Evolutionary conservation across 2,888 invertebrate species (phyloP).

Genomic region (Leptura quadrifasciata): DNA sequence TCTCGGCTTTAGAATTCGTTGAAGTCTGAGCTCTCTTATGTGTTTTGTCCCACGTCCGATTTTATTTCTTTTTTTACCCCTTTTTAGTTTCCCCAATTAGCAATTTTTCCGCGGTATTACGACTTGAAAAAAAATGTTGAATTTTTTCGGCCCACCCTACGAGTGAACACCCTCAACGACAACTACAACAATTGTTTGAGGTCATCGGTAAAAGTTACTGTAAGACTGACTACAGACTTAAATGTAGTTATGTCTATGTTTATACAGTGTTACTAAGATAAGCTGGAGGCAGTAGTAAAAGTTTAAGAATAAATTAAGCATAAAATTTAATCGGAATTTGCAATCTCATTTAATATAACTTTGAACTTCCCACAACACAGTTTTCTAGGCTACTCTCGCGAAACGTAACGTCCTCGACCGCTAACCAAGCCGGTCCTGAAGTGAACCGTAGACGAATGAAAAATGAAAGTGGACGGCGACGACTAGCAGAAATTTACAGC

Average conservation of each 20-base stretch:
- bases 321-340: neutral
- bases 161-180: too few relatives aligned
- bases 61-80: too few relatives aligned
- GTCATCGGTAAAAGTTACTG: too few relatives aligned
- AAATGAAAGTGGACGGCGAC: slow-evolving; percentile 18
- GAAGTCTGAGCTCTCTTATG: too few relatives aligned
- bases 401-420: slow-evolving; percentile 1
- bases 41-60: too few relatives aligned
- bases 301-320: neutral
- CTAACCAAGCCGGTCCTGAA: slow-evolving; percentile 10
- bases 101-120: too few relatives aligned
- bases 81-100: too few relatives aligned
- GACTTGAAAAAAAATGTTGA: too few relatives aligned
- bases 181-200: too few relatives aligned
- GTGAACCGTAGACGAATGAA: neutral
- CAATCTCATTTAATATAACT: neutral
- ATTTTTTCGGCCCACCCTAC: too few relatives aligned
- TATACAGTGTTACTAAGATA: neutral
- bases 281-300: neutral
- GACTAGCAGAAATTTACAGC: slow-evolving; percentile 4
- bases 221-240: too few relatives aligned
- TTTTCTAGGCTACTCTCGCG: neutral
- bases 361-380: neutral
- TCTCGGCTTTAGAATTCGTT: too few relatives aligned
- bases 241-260: neutral